A percentile compares a stretch with the other conserved stretches of the same genome.
Conservation (phyloP, 2,797 vertebrate species). For the Myotis pilosus region DNA sequence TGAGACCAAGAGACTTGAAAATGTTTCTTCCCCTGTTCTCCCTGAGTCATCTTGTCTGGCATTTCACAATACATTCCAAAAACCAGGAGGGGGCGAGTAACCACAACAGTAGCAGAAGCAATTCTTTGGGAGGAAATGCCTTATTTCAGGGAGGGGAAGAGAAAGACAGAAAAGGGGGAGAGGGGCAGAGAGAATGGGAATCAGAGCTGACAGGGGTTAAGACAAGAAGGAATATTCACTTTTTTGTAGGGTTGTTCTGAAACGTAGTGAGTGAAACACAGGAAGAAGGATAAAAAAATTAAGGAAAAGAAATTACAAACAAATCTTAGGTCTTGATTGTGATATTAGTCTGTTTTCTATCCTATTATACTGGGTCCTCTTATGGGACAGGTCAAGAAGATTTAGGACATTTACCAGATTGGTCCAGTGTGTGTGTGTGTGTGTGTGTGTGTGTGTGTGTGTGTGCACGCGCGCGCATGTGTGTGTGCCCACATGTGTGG, state of each 20-base stretch:
- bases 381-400: not conserved
- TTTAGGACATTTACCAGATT: not conserved
- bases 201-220: not conserved
- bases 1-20: conserved; percentile 53
- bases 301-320: not conserved
- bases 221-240: not conserved
- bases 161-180: not conserved
- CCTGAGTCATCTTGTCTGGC: conserved; percentile 74
- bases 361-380: not conserved
- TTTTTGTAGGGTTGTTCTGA: not conserved
- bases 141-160: conserved; percentile 21
- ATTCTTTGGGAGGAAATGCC: conserved; percentile 28
- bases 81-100: conserved; percentile 35
- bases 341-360: not conserved
- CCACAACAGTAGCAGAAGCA: conserved; percentile 67
- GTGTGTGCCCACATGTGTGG: rapidly evolving
- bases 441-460: too few relatives aligned
- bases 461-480: too few relatives aligned
- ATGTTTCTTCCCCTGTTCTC: not conserved
- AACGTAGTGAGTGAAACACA: not conserved
- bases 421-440: not conserved
- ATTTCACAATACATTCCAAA: conserved; percentile 62
- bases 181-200: not conserved
- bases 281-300: not conserved
- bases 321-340: not conserved